Evolutionary conservation across 2,888 invertebrate genomes (phyloP), one percentile per base, ranked within the genome.

Genomic region (Rambutsinella grinnellia): DNA sequence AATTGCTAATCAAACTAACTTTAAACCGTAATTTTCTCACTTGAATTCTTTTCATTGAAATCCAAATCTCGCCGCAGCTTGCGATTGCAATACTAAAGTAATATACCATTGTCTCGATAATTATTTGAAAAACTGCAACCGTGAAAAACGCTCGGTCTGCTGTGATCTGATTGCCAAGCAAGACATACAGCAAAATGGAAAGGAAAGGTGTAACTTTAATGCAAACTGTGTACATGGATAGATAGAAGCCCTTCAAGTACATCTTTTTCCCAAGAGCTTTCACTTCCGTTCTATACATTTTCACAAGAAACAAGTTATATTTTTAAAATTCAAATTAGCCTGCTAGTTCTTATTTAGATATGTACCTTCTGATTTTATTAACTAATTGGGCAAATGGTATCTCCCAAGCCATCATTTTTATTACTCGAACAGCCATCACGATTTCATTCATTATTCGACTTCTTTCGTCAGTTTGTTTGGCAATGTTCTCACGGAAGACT

Each of bases 221-320:
- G 0, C 95, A 94, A 85, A 86, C 86, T 81, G 88, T 87, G 83
- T 92, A 93, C 87, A 93, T 90, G 78, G 92, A 91, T 84, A 93
- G 84, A 81, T 87, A 88, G 19, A 88, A 85, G 89, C 92, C 86
- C 90, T 89, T 88, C 90, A 92, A 78, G 90, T 87, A 79, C 46
- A 92, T 91, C 8, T 91, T 90, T 71, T 89, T 87, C 79, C 89
- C 88, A 63, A 93, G 88, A 60, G 90, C 89, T 76, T 89, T 88
- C 23, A 94, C 90, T 88, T 95, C 94, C 74, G 89, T 85, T 84
- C 92, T 92, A 85, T 68, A 56, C n/a, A n/a, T n/a, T n/a, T n/a
- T n/a, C n/a, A n/a, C n/a, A n/a, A n/a, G n/a, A n/a, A n/a, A n/a
- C n/a, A n/a, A n/a, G n/a, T n/a, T n/a, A n/a, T n/a, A n/a, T n/a